Percentiles rank a stretch among this genome's conserved stretches.
phyloP scores from a whole-genome alignment of 2,888 invertebrate genomes.

The Andrena chrysosceles region DNA sequence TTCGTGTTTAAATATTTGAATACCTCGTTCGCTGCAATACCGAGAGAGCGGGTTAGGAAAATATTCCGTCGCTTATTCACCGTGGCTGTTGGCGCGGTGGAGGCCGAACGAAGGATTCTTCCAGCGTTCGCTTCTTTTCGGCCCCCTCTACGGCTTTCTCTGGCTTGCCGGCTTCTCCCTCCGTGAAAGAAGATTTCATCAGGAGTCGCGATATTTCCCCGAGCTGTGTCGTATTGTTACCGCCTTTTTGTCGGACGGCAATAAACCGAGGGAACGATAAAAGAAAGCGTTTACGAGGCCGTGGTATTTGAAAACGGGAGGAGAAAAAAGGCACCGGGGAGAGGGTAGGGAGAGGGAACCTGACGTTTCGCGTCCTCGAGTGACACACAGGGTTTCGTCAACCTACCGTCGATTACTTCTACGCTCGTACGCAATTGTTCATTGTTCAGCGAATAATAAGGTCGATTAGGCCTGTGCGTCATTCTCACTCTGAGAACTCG shows the following conservation, averaged over 20 bases:
- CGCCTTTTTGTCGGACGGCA: constrained; percentile 24
- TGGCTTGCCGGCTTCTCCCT: constrained; percentile 11
- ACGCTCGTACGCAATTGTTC: constrained; percentile 73
- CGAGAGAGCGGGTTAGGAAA: constrained; percentile 77
- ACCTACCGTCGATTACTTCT: constrained; percentile 69
- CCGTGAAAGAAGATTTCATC: constrained; percentile 40
- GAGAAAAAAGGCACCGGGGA: constrained; percentile 3
- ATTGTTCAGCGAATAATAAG: constrained; percentile 75
- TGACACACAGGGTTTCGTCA: constrained; percentile 61
- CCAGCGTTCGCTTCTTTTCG: constrained; percentile 11
- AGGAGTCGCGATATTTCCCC: constrained; percentile 34
- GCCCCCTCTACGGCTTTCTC: constrained; percentile 17
- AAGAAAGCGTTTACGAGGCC: constrained; percentile 40
- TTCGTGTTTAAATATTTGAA: constrained; percentile 84
- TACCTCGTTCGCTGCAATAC: constrained; percentile 79
- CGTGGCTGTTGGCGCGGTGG: constrained; percentile 41
- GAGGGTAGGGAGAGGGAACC: neutral
- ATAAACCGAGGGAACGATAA: constrained; percentile 33
- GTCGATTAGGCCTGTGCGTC: constrained; percentile 73
- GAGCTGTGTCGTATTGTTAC: constrained; percentile 35
- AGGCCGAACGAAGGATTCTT: constrained; percentile 40
- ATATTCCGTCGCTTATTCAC: constrained; percentile 80
- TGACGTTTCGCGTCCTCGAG: constrained; percentile 60
- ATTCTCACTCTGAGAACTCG: constrained; percentile 64
- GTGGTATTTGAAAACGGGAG: constrained; percentile 28